phyloP scores from a whole-genome alignment of 1,140 invertebrate genomes.

The Manduca sexta region DNA sequence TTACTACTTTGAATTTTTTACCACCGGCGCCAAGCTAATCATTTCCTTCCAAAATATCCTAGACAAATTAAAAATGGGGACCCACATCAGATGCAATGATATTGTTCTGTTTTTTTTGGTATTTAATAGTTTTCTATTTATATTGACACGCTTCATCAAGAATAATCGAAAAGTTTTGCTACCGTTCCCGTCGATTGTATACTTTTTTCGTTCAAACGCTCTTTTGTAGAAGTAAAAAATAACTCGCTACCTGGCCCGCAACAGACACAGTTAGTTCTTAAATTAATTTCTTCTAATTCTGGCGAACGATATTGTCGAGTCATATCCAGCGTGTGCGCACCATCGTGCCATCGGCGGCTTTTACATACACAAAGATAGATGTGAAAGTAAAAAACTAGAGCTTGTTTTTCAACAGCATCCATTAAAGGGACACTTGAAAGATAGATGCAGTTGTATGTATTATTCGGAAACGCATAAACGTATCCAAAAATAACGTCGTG shows the following conservation, averaged over 20 bases:
- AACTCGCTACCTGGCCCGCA: conserved; percentile 47
- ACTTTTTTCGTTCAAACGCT: conserved; percentile 30
- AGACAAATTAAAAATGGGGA: conserved; percentile 29
- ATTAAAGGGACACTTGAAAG: conserved; percentile 65
- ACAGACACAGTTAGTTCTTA: conserved; percentile 44
- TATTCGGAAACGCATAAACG: conserved; percentile 3
- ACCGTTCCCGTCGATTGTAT: conserved; percentile 45
- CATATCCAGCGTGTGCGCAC: conserved; percentile 40
- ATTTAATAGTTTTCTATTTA: conserved; percentile 65
- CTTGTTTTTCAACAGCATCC: conserved; percentile 53
- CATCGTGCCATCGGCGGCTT: conserved; percentile 42
- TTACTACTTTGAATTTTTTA: no score
- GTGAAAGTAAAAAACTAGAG: conserved; percentile 38
- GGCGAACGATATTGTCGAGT: conserved; percentile 53
- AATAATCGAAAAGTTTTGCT: conserved; percentile 59
- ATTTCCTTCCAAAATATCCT: conserved; percentile 17
- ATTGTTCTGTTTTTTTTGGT: conserved; percentile 34
- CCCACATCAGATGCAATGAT: conserved; percentile 32
- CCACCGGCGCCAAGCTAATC: conserved; percentile 28
- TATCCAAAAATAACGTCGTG: no score
- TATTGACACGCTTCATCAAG: conserved; percentile 49
- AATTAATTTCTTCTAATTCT: conserved; percentile 67
- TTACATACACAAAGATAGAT: conserved; percentile 30
- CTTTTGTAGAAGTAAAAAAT: conserved; percentile 38
- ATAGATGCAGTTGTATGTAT: conserved; percentile 42